Percentiles rank a stretch among this genome's conserved stretches.
These are phyloP conservation scores for Odontocolon sp. DNA, from an alignment of 2,888 invertebrate genomes.

Conservation along the genomic window DNA sequence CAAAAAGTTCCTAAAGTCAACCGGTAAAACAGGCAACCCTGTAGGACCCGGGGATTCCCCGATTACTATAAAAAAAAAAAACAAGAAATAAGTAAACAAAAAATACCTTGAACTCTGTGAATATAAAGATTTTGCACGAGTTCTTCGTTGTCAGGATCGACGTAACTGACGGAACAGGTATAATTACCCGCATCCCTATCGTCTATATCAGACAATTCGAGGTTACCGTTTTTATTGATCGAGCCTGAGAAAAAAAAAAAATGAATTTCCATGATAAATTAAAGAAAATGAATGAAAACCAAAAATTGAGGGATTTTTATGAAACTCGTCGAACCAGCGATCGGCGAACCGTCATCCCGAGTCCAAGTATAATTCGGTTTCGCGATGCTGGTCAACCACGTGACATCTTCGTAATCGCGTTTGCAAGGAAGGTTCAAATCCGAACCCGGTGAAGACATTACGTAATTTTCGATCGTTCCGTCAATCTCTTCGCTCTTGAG, in stretches of 20 bases:
- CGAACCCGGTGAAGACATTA: slow-evolving; percentile 70
- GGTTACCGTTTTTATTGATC: slow-evolving; percentile 69
- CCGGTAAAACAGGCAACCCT: neutral
- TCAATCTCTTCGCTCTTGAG: slow-evolving; percentile 58
- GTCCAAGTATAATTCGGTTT: slow-evolving; percentile 72
- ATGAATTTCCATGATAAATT: too few relatives aligned
- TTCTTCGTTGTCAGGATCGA: slow-evolving; percentile 72
- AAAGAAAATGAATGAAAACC: too few relatives aligned
- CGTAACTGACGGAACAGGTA: slow-evolving; percentile 70
- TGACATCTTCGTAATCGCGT: slow-evolving; percentile 67
- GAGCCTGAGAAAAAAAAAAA: slow-evolving; percentile 61
- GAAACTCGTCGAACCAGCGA: too few relatives aligned
- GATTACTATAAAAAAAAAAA: neutral
- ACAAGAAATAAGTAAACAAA: neutral
- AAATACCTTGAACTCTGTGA: slow-evolving; percentile 69
- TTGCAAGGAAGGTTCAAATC: slow-evolving; percentile 72
- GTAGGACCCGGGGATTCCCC: neutral
- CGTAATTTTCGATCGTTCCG: slow-evolving; percentile 57
- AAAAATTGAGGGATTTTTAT: too few relatives aligned
- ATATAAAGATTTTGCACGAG: slow-evolving; percentile 67
- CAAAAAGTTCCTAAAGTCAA: neutral
- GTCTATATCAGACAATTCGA: slow-evolving; percentile 70
- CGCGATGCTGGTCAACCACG: slow-evolving; percentile 68
- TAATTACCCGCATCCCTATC: slow-evolving; percentile 72
- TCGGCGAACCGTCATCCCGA: slow-evolving; percentile 66